phyloP scores from a whole-genome alignment of 2,888 invertebrate species.

The Frankliniella intonsa region DNA sequence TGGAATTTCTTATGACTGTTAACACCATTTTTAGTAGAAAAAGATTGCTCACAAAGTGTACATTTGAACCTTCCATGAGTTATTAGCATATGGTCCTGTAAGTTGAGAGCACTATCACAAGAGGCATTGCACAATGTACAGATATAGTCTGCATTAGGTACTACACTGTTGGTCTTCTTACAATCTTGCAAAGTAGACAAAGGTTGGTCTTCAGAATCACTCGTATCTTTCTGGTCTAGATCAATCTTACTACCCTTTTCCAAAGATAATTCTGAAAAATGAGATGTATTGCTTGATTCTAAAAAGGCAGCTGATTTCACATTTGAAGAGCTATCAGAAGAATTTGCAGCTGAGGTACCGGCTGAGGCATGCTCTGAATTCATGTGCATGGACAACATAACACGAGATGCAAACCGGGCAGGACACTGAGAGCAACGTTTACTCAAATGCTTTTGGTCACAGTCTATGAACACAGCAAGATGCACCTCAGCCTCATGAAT shows the following conservation, averaged over 20 bases:
- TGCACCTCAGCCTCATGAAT: background rate
- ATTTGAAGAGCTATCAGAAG: background rate
- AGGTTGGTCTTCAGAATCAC: background rate
- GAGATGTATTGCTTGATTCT: background rate
- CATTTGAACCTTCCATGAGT: background rate
- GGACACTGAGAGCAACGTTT: background rate
- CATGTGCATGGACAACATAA: background rate
- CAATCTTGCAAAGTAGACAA: background rate
- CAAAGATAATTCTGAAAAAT: background rate
- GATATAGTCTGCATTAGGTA: background rate
- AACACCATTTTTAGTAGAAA: background rate
- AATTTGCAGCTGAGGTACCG: background rate
- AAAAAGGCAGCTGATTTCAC: background rate
- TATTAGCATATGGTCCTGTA: background rate
- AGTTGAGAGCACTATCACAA: background rate
- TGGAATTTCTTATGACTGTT: background rate
- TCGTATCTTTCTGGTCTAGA: background rate
- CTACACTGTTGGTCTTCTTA: background rate
- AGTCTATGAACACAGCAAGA: background rate
- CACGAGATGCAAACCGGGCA: background rate
- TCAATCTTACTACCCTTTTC: background rate
- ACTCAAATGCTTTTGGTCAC: background rate
- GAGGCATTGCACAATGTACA: background rate
- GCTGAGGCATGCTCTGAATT: background rate
- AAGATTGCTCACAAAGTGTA: background rate